Conservation (phyloP, 2,113 vertebrate species). For the Solea senegalensis region DNA sequence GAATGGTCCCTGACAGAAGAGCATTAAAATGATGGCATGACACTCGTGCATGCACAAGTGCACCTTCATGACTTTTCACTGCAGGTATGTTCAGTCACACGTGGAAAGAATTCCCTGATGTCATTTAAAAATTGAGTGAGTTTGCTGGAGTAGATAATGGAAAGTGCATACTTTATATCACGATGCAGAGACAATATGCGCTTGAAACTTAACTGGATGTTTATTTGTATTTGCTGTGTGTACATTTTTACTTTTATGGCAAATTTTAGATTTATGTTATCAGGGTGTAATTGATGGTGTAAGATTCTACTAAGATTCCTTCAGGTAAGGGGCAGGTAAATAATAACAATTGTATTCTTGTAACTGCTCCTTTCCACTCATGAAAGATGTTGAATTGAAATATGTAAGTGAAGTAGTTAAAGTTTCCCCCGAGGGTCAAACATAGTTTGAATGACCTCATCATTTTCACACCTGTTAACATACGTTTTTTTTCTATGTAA, state of each 20-base stretch:
- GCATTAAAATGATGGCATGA: slow-evolving; percentile 20
- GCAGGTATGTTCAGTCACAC: slow-evolving; percentile 1
- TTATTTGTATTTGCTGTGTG: too few species aligned
- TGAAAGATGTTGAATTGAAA: background rate
- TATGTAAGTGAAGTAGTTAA: background rate
- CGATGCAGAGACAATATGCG: background rate
- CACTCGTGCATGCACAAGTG: background rate
- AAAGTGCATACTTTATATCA: slow-evolving; percentile 1
- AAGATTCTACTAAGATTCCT: too few species aligned
- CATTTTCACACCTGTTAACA: background rate
- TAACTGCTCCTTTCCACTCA: too few species aligned
- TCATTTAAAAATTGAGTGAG: slow-evolving; percentile 18
- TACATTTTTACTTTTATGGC: too few species aligned
- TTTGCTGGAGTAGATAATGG: slow-evolving; percentile 16
- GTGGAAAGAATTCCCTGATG: slow-evolving; percentile 7
- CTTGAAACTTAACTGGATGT: too few species aligned
- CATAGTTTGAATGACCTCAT: background rate
- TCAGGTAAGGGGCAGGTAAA: too few species aligned
- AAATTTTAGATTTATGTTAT: too few species aligned
- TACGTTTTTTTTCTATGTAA: too few species aligned
- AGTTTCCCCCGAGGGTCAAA: too few species aligned
- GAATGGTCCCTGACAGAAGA: slow-evolving; percentile 17
- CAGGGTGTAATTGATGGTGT: too few species aligned
- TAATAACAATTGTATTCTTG: too few species aligned
- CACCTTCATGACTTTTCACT: background rate